Evolutionary conservation across 2,113 vertebrate genomes (phyloP), one percentile per base, ranked within the genome.

Genomic region (Lagopus muta): DNA sequence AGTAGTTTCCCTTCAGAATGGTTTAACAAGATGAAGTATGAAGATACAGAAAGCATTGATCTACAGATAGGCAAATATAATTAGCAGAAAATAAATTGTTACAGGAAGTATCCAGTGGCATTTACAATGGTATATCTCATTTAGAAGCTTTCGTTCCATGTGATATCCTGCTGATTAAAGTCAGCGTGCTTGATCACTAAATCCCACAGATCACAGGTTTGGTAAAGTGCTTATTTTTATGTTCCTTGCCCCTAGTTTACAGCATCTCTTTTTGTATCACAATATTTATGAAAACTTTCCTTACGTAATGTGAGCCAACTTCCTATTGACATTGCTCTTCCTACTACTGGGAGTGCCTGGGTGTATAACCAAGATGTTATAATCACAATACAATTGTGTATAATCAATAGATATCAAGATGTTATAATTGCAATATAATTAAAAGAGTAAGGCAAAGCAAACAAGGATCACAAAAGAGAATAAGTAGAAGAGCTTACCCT

Each of bases 61-160:
- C 20, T 89, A 34, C 89, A 91, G 69, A 82, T 36, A 86, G 62
- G 50, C 13, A 30, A 47, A 28, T 48, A 25, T 85, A 82, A 94
- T 84, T 74, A 87, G 55, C 52, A 85, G 85, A 57, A 85, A 89
- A 77, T 8, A 30, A 85, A 74, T 38, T 66, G 9, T 40, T 58
- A 15, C 6, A 60, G 78, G 13, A 47, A 36, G 71, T 18, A 65
- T 48, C 69, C 61, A 16, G 38, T 69, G 65, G 60, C 70, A 28
- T 45, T 50, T 80, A 42, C 0, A 0, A 7, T 3, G 12, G 43
- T 4, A 40, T 43, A 70, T 38, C 47, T 62, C 2, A 0, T 78
- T 85, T 32, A 38, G 34, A 55, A 83, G 54, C n/a, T 72, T 67
- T 15, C 36, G 36, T 52, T 82, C 22, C 30, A 30, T 25, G 14